phyloP scores from a whole-genome alignment of 64 coral and sea anemone genomes.

The Catalaphyllia jardinei region DNA sequence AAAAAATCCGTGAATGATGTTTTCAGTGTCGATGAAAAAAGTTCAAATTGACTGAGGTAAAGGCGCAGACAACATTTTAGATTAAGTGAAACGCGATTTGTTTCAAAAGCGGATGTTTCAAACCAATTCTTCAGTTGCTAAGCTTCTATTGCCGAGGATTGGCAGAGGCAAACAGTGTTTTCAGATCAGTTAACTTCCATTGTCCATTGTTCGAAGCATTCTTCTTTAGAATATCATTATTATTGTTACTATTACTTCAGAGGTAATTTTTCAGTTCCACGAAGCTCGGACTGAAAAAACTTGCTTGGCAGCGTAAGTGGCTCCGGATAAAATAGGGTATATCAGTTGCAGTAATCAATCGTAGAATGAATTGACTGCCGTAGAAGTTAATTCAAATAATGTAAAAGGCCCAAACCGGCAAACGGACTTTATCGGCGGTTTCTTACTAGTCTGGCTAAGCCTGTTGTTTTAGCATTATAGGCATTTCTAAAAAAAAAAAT shows the following conservation, averaged over 20 bases:
- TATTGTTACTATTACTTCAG: background rate
- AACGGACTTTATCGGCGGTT: conserved; percentile 15
- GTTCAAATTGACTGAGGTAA: background rate
- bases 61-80: background rate
- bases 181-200: background rate
- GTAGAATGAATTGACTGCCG: background rate
- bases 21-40: background rate
- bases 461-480: conserved; percentile 8
- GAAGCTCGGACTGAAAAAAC: background rate
- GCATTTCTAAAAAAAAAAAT: conserved; percentile 23
- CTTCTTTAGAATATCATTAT: background rate
- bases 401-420: background rate
- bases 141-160: background rate
- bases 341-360: background rate
- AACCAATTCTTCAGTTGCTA: background rate
- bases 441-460: background rate
- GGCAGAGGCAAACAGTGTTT: background rate
- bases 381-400: conserved; percentile 33
- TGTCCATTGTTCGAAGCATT: background rate
- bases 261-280: background rate
- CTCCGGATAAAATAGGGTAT: background rate
- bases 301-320: background rate
- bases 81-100: background rate
- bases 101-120: conserved; percentile 17
- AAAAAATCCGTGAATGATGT: background rate